Percentiles rank a stretch among this genome's conserved stretches.
Conservation (phyloP, 2,888 invertebrate genomes). For the Petrolisthes cinctipes region DNA sequence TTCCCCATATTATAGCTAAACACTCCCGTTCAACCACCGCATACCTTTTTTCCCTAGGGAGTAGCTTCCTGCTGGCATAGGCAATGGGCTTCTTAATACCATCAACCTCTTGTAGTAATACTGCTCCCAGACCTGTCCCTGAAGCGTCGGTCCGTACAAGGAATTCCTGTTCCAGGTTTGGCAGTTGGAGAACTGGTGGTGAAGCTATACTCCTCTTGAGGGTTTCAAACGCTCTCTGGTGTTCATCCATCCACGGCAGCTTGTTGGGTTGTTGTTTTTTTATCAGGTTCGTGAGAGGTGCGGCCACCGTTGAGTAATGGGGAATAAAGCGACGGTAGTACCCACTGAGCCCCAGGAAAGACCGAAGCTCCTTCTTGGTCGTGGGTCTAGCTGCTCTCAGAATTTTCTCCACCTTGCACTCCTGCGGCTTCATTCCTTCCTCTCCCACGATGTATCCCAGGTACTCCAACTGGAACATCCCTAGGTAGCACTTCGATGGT, state of each 20-base stretch:
- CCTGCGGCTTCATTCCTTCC: too few relatives aligned
- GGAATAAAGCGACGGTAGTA: background rate
- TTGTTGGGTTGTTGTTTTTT: too few relatives aligned
- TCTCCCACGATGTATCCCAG: background rate
- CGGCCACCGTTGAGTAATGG: background rate
- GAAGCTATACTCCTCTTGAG: too few relatives aligned
- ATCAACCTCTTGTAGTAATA: background rate
- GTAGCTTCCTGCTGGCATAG: constrained; percentile 19
- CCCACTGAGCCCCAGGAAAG: background rate
- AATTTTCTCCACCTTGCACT: constrained; percentile 2
- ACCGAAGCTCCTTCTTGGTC: background rate
- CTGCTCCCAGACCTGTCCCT: background rate
- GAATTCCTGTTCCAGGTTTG: too few relatives aligned
- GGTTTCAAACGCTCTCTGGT: too few relatives aligned
- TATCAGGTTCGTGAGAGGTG: too few relatives aligned
- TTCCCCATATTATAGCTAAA: too few relatives aligned
- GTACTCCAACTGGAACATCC: background rate
- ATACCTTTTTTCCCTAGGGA: background rate
- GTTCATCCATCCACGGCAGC: too few relatives aligned
- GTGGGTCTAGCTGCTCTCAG: background rate
- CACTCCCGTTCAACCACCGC: background rate
- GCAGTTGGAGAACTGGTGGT: too few relatives aligned
- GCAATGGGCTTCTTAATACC: background rate
- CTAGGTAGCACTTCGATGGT: background rate
- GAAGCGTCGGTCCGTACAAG: constrained; percentile 8